These are phyloP conservation scores for Phyllopteryx taeniolatus DNA, from an alignment of 2,113 vertebrate genomes.

Conservation along the genomic window DNA sequence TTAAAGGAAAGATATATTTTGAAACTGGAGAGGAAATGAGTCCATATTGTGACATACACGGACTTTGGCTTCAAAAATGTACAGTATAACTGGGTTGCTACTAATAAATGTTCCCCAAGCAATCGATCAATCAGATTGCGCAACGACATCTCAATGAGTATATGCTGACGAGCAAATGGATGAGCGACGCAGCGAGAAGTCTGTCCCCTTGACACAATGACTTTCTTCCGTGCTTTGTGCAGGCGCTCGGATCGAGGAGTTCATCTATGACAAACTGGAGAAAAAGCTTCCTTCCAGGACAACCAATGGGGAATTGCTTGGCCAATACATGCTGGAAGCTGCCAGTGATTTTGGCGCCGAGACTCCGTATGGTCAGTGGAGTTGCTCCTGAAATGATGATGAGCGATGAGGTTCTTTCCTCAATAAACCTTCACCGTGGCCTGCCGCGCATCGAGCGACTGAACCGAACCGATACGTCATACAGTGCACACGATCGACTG, in stretches of 20 bases:
- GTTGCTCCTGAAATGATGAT: not conserved
- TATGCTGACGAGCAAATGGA: too few species aligned
- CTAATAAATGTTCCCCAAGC: too few species aligned
- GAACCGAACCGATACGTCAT: too few species aligned
- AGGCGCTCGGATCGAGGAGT: conserved; percentile 91
- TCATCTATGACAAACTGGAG: conserved; percentile 95
- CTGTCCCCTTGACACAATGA: not conserved
- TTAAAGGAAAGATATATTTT: not conserved
- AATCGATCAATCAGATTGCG: too few species aligned
- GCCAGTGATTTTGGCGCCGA: conserved; percentile 84
- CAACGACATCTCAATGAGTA: too few species aligned
- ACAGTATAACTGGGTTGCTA: too few species aligned
- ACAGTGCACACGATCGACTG: too few species aligned
- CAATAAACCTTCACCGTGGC: too few species aligned
- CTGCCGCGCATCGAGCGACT: too few species aligned
- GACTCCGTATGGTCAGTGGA: conserved; percentile 84
- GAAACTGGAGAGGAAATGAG: not conserved
- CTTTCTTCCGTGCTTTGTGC: not conserved
- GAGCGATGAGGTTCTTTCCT: too few species aligned
- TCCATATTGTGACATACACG: too few species aligned
- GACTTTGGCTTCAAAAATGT: too few species aligned
- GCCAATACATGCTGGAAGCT: conserved; percentile 91
- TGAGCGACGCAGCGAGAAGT: not conserved
- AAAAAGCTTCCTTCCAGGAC: conserved; percentile 86
- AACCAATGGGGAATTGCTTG: conserved; percentile 89